Percentiles rank a stretch among this genome's conserved stretches.
Conservation (phyloP, 2,888 invertebrate genomes). For the Gasteruption jaculator region DNA sequence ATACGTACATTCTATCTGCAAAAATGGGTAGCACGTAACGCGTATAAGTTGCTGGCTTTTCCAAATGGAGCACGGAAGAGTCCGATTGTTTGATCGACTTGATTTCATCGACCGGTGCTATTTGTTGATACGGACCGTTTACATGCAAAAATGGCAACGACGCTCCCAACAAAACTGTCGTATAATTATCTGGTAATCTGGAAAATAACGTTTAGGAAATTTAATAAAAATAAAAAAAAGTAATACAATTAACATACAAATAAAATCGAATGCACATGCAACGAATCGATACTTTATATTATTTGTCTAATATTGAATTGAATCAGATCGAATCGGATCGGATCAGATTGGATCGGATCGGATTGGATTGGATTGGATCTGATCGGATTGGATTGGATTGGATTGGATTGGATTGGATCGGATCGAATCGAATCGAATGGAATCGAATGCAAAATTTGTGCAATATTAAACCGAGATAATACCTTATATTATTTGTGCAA, state of each 20-base stretch:
- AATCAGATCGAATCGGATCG: no score
- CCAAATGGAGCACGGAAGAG: constrained; percentile 62
- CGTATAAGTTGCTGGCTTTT: constrained; percentile 57
- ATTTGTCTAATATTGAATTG: no score
- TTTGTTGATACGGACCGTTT: constrained; percentile 67
- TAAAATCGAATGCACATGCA: constrained; percentile 49
- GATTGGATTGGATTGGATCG: no score
- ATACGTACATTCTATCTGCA: constrained; percentile 46
- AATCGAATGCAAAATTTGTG: no score
- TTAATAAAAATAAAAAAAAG: background rate
- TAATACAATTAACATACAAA: constrained; percentile 3
- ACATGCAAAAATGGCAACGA: constrained; percentile 58
- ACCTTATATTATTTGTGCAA: constrained; percentile 55
- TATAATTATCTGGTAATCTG: constrained; percentile 58
- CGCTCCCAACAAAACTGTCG: constrained; percentile 66
- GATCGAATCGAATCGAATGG: no score
- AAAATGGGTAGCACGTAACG: constrained; percentile 65
- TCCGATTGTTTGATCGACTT: constrained; percentile 59
- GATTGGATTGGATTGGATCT: no score
- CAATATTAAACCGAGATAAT: no score
- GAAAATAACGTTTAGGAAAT: constrained; percentile 22
- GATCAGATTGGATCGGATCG: no score
- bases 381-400: no score
- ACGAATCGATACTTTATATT: no score
- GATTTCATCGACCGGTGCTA: constrained; percentile 60